Conservation (phyloP, 2,113 vertebrate genomes). For the Notiomystis cincta region DNA sequence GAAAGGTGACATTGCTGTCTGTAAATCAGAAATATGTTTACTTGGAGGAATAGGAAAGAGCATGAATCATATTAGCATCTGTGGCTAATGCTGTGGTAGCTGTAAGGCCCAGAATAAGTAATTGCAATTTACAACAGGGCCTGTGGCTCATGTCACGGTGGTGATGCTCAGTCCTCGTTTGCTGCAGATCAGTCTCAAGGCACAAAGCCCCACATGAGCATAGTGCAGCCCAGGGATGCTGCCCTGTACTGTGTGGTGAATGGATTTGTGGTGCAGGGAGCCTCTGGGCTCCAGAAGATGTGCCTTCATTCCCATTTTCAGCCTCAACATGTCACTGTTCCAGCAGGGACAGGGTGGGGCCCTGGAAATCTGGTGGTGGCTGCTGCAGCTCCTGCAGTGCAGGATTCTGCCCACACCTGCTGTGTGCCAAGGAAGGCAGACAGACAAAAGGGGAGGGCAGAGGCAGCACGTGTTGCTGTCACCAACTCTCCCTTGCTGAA, state of each 20-base stretch:
- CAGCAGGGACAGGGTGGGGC: not conserved
- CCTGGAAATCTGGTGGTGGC: not conserved
- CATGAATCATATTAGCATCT: not conserved
- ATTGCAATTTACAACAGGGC: not conserved
- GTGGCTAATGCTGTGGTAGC: not conserved
- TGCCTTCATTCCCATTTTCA: rapidly evolving
- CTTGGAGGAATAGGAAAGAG: not conserved
- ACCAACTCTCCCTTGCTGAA: not conserved
- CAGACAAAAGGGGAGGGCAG: not conserved
- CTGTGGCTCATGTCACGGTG: not conserved
- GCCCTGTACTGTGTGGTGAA: rapidly evolving
- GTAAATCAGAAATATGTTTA: not conserved
- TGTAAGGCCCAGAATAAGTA: not conserved
- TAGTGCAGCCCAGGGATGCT: not conserved
- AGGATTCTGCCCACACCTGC: not conserved
- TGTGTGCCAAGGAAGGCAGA: not conserved
- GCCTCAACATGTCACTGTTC: not conserved
- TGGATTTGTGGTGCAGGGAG: not conserved
- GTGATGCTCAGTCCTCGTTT: not conserved
- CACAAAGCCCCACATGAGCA: rapidly evolving
- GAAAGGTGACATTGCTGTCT: not conserved
- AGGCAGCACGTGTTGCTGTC: not conserved
- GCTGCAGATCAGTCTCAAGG: not conserved
- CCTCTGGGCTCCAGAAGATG: not conserved
- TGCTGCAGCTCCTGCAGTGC: not conserved